phyloP scores from a whole-genome alignment of 2,113 vertebrate genomes.

The Myrmecobius fasciatus region DNA sequence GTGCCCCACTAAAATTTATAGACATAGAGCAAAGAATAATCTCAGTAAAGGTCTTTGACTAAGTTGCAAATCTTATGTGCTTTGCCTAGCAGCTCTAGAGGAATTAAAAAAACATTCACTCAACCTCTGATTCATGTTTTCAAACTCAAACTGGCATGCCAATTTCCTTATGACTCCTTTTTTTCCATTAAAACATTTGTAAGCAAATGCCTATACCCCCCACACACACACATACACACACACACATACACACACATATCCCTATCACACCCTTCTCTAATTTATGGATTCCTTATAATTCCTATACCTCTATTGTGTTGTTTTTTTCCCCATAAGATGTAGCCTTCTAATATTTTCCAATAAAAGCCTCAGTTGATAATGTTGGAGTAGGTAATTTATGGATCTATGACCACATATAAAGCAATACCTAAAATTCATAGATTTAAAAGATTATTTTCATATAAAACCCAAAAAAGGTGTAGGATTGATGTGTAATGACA shows the following conservation, averaged over 20 bases:
- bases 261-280: background rate
- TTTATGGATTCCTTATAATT: background rate
- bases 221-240: background rate
- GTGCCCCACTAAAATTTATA: background rate
- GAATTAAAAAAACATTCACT: background rate
- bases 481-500: background rate
- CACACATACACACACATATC: too few relatives aligned
- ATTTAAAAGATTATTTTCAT: background rate
- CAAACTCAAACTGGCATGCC: background rate
- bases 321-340: background rate
- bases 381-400: background rate
- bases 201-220: background rate
- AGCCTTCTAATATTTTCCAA: background rate
- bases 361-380: background rate
- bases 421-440: background rate
- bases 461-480: background rate
- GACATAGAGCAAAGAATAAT: background rate
- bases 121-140: background rate
- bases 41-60: background rate
- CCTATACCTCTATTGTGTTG: background rate
- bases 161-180: background rate
- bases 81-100: background rate
- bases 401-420: background rate
- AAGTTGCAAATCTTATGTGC: background rate
- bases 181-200: background rate